Base-by-base conservation (phyloP, 2,797 vertebrate genomes). In the Cryptoprocta ferox region DNA sequence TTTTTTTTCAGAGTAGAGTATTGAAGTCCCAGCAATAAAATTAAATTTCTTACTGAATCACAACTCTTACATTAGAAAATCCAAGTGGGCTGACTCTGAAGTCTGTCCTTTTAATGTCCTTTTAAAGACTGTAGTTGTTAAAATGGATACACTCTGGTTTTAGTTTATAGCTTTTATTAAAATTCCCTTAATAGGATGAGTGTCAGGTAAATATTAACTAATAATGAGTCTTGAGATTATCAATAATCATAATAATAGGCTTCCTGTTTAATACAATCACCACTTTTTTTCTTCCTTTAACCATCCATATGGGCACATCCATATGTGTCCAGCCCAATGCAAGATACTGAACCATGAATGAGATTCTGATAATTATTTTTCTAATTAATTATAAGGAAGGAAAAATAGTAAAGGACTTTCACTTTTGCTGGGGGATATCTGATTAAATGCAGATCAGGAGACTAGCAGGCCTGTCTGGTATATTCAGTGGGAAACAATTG, bases 81-180 rank as follows among this genome's bases (percentile, higher is more conserved):
- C 30, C 68, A 92, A 53, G 70, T 80, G 37, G 39, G 15, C 53
- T 65, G 30, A 82, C 28, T 94, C 26, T 82, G 42, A 96, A 78
- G 7, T 11, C 56, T 94, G 28, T 83, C 45, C 42, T 94, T 94
- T 95, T 63, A 94, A 94, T 84, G 28, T 83, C 45, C 42, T 94
- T 94, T 95, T 63, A 94, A 94, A 81, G 79, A 93, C 35, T 84
- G 0, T 78, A 53, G 30, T 87, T 21, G 35, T 89, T 96, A 89
- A 96, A 95, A 45, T 92, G 92, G 39, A 81, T 82, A 92, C 3
- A 70, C 30, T 94, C 93, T 87, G 9, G 37, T 79, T 37, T 92
- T 82, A 84, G 61, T 87, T 93, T 94, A 95, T 87, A 96, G 39
- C 15, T 96, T 96, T 96, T 97, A 84, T 95, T 96, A 94, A 96